Conservation (phyloP, 2,888 invertebrate genomes). For the Polylopha cassiicola region DNA sequence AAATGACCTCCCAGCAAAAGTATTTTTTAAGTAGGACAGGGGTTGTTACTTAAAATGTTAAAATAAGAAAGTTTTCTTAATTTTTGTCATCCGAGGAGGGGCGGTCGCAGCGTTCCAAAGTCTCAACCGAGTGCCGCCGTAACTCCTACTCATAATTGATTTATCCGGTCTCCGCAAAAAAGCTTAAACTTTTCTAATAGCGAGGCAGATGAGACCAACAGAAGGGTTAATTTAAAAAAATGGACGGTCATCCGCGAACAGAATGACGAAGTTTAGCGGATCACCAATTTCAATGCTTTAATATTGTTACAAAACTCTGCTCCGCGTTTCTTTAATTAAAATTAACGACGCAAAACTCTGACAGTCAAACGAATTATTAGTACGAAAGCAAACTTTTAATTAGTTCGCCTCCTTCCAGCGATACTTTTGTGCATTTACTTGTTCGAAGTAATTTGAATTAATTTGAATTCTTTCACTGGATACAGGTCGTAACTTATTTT, state of each 20-base stretch:
- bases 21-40: constrained; percentile 15
- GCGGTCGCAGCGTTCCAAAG: constrained; percentile 16
- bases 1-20: constrained; percentile 8
- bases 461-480: constrained; percentile 59
- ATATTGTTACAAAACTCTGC: constrained; percentile 72
- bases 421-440: constrained; percentile 71
- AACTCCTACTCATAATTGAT: constrained; percentile 54
- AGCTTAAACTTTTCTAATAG: constrained; percentile 55
- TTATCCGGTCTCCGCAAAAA: constrained; percentile 50
- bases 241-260: constrained; percentile 67
- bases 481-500: constrained; percentile 33
- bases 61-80: constrained; percentile 17
- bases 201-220: constrained; percentile 52
- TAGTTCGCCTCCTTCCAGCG: constrained; percentile 68
- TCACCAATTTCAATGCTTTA: constrained; percentile 76
- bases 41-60: constrained; percentile 17
- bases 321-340: constrained; percentile 76
- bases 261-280: constrained; percentile 74
- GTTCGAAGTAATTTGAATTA: constrained; percentile 66
- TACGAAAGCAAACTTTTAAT: constrained; percentile 75
- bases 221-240: constrained; percentile 74
- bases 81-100: constrained; percentile 14
- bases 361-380: constrained; percentile 77
- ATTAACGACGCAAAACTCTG: constrained; percentile 77
- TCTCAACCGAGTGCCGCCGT: constrained; percentile 34